Conservation (phyloP, 2,113 vertebrate species). For the Clarias macrocephalus region DNA sequence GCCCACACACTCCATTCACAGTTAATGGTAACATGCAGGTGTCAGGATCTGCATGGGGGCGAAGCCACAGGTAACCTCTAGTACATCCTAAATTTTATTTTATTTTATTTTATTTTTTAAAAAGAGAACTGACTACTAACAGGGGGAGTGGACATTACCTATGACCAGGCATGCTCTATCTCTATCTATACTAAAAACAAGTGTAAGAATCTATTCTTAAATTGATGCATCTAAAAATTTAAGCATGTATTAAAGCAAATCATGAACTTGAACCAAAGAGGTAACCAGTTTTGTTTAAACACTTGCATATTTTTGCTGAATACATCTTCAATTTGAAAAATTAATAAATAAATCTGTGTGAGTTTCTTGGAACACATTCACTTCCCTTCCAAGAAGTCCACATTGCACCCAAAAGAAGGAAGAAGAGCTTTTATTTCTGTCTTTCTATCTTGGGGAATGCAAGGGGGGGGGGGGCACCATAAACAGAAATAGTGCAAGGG, state of each 20-base stretch:
- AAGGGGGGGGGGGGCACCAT: too few species aligned
- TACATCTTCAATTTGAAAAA: not conserved
- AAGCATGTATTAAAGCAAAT: not conserved
- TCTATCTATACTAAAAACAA: not conserved
- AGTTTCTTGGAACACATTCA: slow-evolving; percentile 4
- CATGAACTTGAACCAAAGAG: not conserved
- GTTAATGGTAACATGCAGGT: too few species aligned
- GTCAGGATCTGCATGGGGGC: too few species aligned
- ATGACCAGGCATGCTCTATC: not conserved
- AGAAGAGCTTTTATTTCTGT: slow-evolving; percentile 6
- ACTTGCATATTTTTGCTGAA: not conserved
- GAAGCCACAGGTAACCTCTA: too few species aligned
- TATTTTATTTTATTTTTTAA: not conserved
- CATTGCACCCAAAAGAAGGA: not conserved
- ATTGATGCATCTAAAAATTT: not conserved
- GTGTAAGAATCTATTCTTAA: not conserved
- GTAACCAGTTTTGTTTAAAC: not conserved
- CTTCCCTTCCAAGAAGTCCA: not conserved
- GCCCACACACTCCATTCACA: too few species aligned
- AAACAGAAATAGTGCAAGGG: slow-evolving; percentile 32
- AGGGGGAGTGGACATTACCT: not conserved
- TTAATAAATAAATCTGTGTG: not conserved
- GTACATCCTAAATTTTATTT: not conserved
- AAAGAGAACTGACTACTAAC: not conserved
- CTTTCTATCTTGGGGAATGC: not conserved